Conservation (phyloP, 2,797 vertebrate genomes). For the Dermochelys coriacea region DNA sequence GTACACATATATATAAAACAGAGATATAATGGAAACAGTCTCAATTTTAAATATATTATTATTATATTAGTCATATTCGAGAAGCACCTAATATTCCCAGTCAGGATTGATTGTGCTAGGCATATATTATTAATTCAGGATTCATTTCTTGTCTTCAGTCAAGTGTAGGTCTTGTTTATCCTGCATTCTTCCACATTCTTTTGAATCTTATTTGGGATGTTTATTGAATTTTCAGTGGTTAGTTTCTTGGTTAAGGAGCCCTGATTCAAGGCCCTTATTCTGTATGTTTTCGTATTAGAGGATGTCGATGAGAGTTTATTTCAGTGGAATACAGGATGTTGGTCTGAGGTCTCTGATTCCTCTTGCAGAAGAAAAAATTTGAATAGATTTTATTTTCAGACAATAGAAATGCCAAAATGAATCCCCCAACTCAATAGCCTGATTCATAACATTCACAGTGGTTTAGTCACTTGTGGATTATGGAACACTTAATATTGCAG, state of each 20-base stretch:
- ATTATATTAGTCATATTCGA: background rate
- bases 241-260: background rate
- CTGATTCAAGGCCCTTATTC: background rate
- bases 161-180: background rate
- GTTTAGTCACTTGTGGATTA: background rate
- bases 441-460: background rate
- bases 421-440: background rate
- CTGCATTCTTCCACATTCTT: background rate
- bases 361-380: background rate
- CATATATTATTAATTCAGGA: background rate
- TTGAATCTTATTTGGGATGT: background rate
- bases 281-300: background rate
- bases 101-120: background rate
- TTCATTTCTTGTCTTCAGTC: background rate
- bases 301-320: background rate
- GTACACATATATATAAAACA: background rate
- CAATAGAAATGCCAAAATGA: background rate
- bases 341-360: background rate
- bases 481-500: background rate
- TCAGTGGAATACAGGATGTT: background rate
- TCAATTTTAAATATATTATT: background rate
- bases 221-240: background rate
- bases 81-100: background rate
- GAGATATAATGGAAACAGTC: background rate
- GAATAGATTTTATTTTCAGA: background rate